Base-by-base conservation (phyloP, 53 echinoderm and acorn worm genomes). In the Astropecten irregularis region DNA sequence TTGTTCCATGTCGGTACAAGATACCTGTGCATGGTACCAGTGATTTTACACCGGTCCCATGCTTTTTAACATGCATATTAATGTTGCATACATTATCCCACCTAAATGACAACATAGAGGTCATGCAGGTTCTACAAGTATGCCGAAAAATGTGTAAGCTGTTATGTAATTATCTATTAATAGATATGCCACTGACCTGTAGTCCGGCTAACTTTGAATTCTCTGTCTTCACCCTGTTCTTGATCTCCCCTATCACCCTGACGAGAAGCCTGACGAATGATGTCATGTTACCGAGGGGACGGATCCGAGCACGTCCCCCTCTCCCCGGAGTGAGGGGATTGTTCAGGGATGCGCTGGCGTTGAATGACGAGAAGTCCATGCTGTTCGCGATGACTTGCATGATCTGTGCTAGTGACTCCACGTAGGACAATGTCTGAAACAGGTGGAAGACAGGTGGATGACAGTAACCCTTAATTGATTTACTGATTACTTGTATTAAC, bases 261-360 rank as follows among this genome's bases (percentile, higher is more conserved):
- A 29, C 73, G 32, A 96, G 52, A 34, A 96, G 84, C 56, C 83
- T 79, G 35, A 88, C 83, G 51, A 90, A 42, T 25, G 94, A 83
- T 2, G 92, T 85, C 21, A 99, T 76, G 74, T 99, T 99, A 4
- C 88, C 85, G 4, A 91, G 86, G 53, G 94, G 92, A 2, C 88
- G 85, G 33, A 64, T 42, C 37, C 66, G 76, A 49, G 76, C 91
- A 87, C 91, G 93, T 49, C 23, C 40, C 62, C 81, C 74, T 40
- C 82, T 87, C 10, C 86, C 89, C 19, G 95, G 91, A 22, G 83
- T 82, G 20, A 68, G 37, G 32, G 52, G 66, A 20, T 66, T 76
- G 74, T 65, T 73, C 31, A 64, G 3, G 49, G 79, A 21, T 30
- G 61, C 11, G 30, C 61, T 62, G 71, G 39, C 57, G 34, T 88